These are phyloP conservation scores for Melinaea menophilus DNA, from an alignment of 2,888 invertebrate genomes.

Conservation along the genomic window DNA sequence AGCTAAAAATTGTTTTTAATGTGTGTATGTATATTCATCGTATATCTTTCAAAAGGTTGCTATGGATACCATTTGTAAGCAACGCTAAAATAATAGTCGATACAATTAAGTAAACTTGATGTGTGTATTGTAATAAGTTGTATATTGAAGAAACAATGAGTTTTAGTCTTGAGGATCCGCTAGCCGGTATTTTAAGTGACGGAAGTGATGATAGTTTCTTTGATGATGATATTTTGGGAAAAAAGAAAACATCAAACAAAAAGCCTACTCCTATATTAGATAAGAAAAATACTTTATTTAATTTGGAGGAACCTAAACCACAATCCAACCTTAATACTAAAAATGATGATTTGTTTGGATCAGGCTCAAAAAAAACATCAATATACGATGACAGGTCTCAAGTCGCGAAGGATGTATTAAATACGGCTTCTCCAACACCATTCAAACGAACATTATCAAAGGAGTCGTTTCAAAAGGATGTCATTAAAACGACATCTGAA, in stretches of 20 bases:
- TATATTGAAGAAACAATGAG: conserved; percentile 54
- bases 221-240: conserved; percentile 77
- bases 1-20: no score
- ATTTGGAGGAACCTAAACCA: conserved; percentile 49
- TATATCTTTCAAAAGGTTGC: not conserved
- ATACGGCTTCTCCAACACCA: conserved; percentile 43
- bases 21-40: no score
- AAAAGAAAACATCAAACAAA: conserved; percentile 61
- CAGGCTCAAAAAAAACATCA: conserved; percentile 36
- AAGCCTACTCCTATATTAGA: conserved; percentile 49
- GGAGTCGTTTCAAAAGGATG: conserved; percentile 46
- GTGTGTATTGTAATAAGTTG: not conserved
- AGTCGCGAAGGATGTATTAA: conserved; percentile 31
- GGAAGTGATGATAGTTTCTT: conserved; percentile 86
- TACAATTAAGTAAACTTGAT: not conserved
- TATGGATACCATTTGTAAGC: not conserved
- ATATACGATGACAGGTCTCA: conserved; percentile 48
- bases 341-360: conserved; percentile 38
- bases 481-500: conserved; percentile 34
- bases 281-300: conserved; percentile 64
- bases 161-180: conserved; percentile 80
- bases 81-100: not conserved
- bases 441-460: conserved; percentile 50
- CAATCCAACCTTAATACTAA: conserved; percentile 30
- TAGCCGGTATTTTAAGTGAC: conserved; percentile 82